Evolutionary conservation across 2,888 invertebrate species (phyloP).

Genomic region (Torymus aiolomorphi): DNA sequence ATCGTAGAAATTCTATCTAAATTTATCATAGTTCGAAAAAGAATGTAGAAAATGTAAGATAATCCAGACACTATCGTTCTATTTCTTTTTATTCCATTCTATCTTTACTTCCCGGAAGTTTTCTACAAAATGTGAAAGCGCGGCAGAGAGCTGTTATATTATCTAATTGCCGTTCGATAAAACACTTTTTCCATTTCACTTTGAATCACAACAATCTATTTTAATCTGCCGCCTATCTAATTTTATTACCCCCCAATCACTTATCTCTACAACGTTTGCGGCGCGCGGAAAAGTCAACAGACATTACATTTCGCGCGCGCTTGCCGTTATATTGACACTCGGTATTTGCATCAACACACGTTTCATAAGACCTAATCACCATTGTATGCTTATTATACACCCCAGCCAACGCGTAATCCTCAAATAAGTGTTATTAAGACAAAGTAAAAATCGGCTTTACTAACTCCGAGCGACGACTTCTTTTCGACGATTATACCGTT

Average conservation of each 20-base stretch:
- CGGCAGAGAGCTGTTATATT: neutral
- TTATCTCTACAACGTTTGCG: no score
- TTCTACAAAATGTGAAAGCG: neutral
- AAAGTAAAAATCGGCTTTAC: neutral
- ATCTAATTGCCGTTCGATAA: conserved; percentile 4
- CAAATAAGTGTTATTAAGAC: neutral
- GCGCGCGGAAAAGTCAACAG: no score
- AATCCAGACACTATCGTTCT: neutral
- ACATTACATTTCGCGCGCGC: no score
- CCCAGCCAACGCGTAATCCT: neutral
- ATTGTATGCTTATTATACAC: no score
- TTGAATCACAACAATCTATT: neutral
- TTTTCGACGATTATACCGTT: conserved; percentile 10
- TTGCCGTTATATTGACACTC: no score
- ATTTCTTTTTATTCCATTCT: neutral
- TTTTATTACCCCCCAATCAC: no score
- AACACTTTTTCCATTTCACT: neutral
- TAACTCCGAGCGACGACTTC: neutral
- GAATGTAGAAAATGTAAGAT: neutral
- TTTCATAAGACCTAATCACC: no score
- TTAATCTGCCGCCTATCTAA: no score
- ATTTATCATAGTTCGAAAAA: neutral
- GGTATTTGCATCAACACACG: no score
- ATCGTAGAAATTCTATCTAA: no score
- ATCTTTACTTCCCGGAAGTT: conserved; percentile 25